phyloP scores from a whole-genome alignment of 2,888 invertebrate genomes.

The Chaetoderma sp. region DNA sequence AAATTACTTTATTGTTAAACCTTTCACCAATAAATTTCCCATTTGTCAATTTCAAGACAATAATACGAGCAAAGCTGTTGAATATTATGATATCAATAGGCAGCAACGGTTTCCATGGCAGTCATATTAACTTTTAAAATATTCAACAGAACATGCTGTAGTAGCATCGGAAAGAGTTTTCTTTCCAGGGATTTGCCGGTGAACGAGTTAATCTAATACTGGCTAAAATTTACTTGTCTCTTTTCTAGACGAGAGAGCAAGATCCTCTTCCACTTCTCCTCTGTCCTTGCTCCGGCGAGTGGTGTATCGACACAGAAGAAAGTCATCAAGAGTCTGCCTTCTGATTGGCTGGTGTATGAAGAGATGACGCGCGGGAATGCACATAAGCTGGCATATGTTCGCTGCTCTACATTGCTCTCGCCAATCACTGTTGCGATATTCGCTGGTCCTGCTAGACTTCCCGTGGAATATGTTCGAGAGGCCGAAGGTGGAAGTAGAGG shows the following conservation, averaged over 20 bases:
- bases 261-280: constrained; percentile 75
- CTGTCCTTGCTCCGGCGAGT: constrained; percentile 38
- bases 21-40: too few relatives aligned
- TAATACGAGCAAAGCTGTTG: too few relatives aligned
- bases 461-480: constrained; percentile 68
- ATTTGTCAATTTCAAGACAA: too few relatives aligned
- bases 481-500: constrained; percentile 37
- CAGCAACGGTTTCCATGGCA: too few relatives aligned
- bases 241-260: constrained; percentile 74
- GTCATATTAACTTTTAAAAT: too few relatives aligned
- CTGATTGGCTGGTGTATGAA: constrained; percentile 89
- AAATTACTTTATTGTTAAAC: too few relatives aligned
- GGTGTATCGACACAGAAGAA: constrained; percentile 33
- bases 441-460: constrained; percentile 78
- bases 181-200: background rate
- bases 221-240: background rate
- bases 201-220: background rate
- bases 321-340: constrained; percentile 73
- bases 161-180: too few relatives aligned
- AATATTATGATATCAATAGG: too few relatives aligned
- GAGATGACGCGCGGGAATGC: constrained; percentile 80
- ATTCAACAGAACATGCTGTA: too few relatives aligned
- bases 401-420: constrained; percentile 85
- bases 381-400: constrained; percentile 76
- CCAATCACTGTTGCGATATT: constrained; percentile 85